These are phyloP conservation scores for Rostratula benghalensis DNA, from an alignment of 2,113 vertebrate species.

Conservation along the genomic window DNA sequence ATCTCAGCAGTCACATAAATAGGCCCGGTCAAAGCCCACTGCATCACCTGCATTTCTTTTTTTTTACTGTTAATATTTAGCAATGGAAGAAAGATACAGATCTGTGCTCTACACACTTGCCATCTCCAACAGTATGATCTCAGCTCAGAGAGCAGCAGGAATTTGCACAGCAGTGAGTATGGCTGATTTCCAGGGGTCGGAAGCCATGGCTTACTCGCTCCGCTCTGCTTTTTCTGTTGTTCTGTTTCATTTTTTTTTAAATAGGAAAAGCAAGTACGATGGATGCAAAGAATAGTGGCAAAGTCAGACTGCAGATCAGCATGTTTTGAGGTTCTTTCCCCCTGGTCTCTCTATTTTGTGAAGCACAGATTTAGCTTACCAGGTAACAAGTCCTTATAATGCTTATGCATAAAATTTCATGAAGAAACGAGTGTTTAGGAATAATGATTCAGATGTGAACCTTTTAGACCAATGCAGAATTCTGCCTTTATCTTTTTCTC, in stretches of 20 bases:
- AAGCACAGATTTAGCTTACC: not conserved
- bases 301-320: constrained; percentile 1
- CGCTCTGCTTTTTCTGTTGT: not conserved
- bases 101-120: constrained; percentile 51
- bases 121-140: constrained; percentile 59
- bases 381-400: not conserved
- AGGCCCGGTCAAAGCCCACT: constrained; percentile 14
- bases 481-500: not conserved
- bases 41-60: constrained; percentile 53
- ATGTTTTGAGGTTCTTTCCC: not conserved
- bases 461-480: not conserved
- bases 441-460: not conserved
- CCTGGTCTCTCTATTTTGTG: not conserved
- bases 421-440: not conserved
- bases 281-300: not conserved
- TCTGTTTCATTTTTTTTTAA: not conserved
- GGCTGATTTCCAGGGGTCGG: constrained; percentile 39
- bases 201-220: constrained; percentile 52
- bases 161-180: constrained; percentile 59
- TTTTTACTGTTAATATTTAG: constrained; percentile 54
- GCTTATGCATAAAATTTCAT: not conserved
- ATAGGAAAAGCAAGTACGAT: constrained; percentile 12
- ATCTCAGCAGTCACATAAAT: constrained; percentile 6
- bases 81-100: constrained; percentile 45
- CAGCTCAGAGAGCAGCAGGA: constrained; percentile 66